These are phyloP conservation scores for Struthio camelus DNA, from an alignment of 2,113 vertebrate genomes.

Conservation along the genomic window DNA sequence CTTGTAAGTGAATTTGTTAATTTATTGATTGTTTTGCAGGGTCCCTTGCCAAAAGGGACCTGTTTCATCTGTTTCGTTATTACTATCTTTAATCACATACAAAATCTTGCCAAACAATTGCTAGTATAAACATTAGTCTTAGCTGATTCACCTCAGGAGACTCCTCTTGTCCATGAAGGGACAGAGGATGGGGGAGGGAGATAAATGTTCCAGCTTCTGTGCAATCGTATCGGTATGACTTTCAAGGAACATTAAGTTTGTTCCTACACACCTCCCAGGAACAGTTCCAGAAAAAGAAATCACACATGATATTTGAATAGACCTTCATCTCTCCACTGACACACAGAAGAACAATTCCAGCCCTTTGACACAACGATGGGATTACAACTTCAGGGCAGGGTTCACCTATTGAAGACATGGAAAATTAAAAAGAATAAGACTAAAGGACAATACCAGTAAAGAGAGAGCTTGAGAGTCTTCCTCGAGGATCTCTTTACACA, in stretches of 20 bases:
- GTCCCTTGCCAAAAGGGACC: neutral
- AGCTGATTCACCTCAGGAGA: neutral
- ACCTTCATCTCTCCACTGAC: neutral
- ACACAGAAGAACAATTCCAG: neutral
- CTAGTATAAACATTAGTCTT: neutral
- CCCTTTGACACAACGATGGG: neutral
- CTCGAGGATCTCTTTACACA: neutral
- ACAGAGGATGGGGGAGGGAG: neutral
- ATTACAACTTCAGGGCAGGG: neutral
- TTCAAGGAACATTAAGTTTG: slow-evolving; percentile 45
- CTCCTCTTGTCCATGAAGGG: neutral
- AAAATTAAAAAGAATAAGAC: neutral
- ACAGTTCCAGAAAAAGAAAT: neutral
- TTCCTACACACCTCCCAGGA: neutral
- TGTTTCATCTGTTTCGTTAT: neutral
- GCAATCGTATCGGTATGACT: neutral
- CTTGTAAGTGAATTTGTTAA: neutral
- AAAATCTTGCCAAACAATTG: neutral
- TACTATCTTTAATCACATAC: neutral
- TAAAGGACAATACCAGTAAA: neutral
- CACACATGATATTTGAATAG: neutral
- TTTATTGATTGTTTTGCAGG: neutral
- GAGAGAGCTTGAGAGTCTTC: neutral
- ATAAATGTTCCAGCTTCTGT: neutral
- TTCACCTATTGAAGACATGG: neutral